phyloP scores from a whole-genome alignment of 2,113 vertebrate genomes.

The Lepus americanus region DNA sequence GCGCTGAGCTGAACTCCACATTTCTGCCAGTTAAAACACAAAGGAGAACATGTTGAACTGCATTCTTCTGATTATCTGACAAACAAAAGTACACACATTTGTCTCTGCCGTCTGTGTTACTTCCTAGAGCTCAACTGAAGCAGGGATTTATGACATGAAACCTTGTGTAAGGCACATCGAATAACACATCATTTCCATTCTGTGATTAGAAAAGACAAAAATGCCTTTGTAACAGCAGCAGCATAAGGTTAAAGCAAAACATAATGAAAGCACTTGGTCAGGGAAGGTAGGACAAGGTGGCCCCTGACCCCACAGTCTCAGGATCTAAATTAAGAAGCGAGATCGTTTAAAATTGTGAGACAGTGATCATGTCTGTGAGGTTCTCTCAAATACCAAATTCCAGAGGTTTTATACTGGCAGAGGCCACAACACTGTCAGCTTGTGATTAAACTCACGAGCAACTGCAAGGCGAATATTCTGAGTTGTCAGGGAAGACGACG shows the following conservation, averaged over 20 bases:
- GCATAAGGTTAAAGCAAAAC: not conserved
- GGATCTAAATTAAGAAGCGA: not conserved
- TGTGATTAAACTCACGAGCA: conserved; percentile 47
- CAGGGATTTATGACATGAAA: conserved; percentile 38
- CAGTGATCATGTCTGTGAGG: not conserved
- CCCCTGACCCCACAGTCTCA: not conserved
- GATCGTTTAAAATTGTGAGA: conserved; percentile 16
- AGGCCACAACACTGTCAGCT: not conserved
- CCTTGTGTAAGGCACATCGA: not conserved
- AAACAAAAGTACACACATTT: conserved; percentile 60
- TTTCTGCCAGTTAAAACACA: conserved; percentile 44
- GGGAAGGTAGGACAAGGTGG: not conserved
- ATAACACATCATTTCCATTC: conserved; percentile 7
- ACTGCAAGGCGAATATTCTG: conserved; percentile 42
- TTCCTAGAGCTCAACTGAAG: conserved; percentile 57
- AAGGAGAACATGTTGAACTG: conserved; percentile 45
- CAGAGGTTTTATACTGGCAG: not conserved
- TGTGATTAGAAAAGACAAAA: not conserved
- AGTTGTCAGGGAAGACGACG: conserved; percentile 44
- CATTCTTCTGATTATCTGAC: conserved; percentile 66
- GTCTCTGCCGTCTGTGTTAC: conserved; percentile 25
- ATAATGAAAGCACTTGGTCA: not conserved
- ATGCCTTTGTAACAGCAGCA: not conserved
- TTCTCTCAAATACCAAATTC: not conserved
- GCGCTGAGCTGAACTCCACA: not conserved